Evolutionary conservation across 92 coral and sea anemone genomes (phyloP), one percentile per base, ranked within the genome.

Genomic region (Pocillopora meandrina): DNA sequence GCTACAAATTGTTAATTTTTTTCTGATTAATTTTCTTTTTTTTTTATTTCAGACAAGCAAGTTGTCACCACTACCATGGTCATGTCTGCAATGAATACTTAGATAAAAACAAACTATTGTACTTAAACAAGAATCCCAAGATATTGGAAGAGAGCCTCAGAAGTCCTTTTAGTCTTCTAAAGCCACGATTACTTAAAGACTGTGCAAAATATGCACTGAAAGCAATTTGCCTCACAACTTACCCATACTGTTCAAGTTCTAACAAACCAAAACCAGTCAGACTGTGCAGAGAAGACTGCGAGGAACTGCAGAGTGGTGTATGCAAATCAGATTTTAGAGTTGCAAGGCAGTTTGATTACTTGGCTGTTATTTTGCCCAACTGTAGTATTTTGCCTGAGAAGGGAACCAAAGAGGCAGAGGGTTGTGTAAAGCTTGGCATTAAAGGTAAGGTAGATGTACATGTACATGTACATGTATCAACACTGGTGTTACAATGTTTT

Each of bases 51-150:
- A 94, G 98, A 82, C 93, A 92, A 76, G 96, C 88, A 33, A 87
- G 93, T 6, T 96, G 99, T 31, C 99, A 94, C 70, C 98, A 87
- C 65, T 96, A 96, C 72, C 95, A 95, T 88, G 99, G 98, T 13
- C 84, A 80, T 31, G 86, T 87, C 81, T 96, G 99, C 87, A 85
- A 85, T 56, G 64, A 75, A 57, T 92, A 90, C 82, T 70, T 96
- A 21, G 95, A 92, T 73, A 91, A 90, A 65, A 91, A 84, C 68
- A 94, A 92, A 74, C 95, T 92, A 57, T 88, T 96, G 14, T 96
- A 92, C 90, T 87, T 94, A 61, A 86, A 92, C 80, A 89, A 91
- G 34, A 76, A 82, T 62, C 96, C 99, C 7, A 85, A 87, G 31
- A 79, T 69, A 76, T 91, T 96, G 12, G 99, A 96, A 74, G 89